Conservation (phyloP, 1,140 invertebrate species). For the Brachionus paranguensis region DNA sequence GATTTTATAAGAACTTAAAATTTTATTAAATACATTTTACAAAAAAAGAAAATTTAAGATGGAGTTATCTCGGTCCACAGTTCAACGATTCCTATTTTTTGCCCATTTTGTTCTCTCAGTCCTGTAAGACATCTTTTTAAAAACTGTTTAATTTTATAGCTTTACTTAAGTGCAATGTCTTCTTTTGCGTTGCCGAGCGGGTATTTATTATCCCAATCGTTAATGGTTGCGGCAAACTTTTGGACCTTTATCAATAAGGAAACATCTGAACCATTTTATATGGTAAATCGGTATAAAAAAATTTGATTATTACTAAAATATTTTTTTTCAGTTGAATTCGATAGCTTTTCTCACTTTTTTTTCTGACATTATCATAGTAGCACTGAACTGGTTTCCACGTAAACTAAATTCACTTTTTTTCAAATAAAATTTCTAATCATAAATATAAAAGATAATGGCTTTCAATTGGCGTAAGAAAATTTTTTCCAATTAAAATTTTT, state of each 20-base stretch:
- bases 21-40: no score
- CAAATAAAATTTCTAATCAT: neutral
- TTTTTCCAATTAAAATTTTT: neutral
- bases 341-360: neutral
- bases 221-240: neutral
- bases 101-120: neutral
- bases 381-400: neutral
- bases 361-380: neutral
- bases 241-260: neutral
- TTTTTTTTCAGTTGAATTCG: neutral
- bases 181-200: neutral
- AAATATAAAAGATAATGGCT: neutral
- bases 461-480: conserved; percentile 12
- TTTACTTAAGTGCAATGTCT: neutral
- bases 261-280: conserved; percentile 15
- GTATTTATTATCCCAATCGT: neutral
- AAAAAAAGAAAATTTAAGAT: neutral
- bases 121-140: neutral
- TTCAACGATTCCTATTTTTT: neutral
- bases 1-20: neutral
- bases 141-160: neutral
- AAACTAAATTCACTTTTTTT: neutral
- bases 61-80: neutral
- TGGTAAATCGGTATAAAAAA: neutral
- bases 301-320: no score